Evolutionary conservation across 2,888 invertebrate species (phyloP).

Genomic region (Anthrax anthrax): DNA sequence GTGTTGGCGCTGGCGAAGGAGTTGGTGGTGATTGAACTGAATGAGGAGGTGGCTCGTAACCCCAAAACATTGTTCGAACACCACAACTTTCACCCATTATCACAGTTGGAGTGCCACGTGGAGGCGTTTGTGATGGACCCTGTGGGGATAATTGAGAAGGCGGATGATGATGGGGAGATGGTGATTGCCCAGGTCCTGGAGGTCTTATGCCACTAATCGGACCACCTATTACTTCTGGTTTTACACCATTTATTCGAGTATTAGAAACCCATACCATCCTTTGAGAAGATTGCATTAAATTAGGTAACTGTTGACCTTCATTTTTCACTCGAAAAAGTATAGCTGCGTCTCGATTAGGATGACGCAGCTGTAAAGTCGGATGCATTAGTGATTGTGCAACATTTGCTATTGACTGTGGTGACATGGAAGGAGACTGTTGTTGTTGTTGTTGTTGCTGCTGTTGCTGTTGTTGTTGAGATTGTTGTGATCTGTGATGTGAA

Average conservation of each 20-base stretch:
- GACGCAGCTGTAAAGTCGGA: slow-evolving; percentile 36
- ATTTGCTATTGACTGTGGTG: slow-evolving; percentile 22
- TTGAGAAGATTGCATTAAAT: slow-evolving; percentile 21
- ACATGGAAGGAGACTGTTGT: slow-evolving; percentile 21
- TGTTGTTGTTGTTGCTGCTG: slow-evolving; percentile 22
- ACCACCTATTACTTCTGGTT: slow-evolving; percentile 68
- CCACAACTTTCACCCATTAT: slow-evolving; percentile 90
- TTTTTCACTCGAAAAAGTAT: slow-evolving; percentile 34
- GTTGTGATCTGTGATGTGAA: slow-evolving; percentile 13
- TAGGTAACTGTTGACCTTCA: slow-evolving; percentile 26
- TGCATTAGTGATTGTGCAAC: slow-evolving; percentile 32
- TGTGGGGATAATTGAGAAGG: slow-evolving; percentile 31
- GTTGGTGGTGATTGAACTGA: slow-evolving; percentile 35
- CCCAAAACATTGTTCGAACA: slow-evolving; percentile 58
- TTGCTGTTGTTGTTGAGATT: slow-evolving; percentile 11
- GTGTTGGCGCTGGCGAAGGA: slow-evolving; percentile 31
- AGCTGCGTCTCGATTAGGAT: slow-evolving; percentile 35
- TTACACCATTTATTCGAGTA: slow-evolving; percentile 61
- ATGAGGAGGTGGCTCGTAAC: slow-evolving; percentile 39
- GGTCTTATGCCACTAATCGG: slow-evolving; percentile 26
- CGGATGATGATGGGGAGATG: slow-evolving; percentile 30
- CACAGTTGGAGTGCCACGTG: slow-evolving; percentile 64
- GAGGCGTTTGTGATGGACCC: slow-evolving; percentile 33
- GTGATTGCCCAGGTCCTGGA: slow-evolving; percentile 21
- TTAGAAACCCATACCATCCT: slow-evolving; percentile 42